Evolutionary conservation across 2,797 vertebrate genomes (phyloP).

Genomic region (Sitta carolinensis): DNA sequence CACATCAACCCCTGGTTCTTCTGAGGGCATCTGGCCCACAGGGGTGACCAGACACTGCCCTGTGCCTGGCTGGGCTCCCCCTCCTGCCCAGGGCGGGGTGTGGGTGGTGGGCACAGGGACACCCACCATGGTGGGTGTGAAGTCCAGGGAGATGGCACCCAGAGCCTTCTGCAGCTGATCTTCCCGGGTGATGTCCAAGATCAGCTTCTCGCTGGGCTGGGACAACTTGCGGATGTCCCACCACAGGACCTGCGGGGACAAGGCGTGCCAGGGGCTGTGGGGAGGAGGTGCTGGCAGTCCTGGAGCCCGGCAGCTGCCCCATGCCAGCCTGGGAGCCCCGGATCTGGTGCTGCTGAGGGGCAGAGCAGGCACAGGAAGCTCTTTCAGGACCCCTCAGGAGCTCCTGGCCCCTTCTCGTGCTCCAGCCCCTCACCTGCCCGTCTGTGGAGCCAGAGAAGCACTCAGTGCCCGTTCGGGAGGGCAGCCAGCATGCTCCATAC

Average conservation of each 20-base stretch:
- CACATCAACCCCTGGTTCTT: background rate
- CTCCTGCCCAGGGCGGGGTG: background rate
- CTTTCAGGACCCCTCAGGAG: background rate
- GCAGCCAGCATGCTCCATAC: constrained; percentile 91
- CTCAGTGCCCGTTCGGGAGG: constrained; percentile 92
- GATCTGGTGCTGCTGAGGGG: background rate
- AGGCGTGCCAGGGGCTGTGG: background rate
- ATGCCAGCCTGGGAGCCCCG: background rate
- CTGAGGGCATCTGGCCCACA: background rate
- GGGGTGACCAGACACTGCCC: background rate
- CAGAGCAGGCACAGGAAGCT: background rate
- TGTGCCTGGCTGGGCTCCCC: background rate
- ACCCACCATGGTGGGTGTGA: constrained; percentile 87
- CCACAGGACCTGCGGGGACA: constrained; percentile 85
- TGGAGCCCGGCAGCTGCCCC: background rate
- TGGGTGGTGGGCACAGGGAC: background rate
- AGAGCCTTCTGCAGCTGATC: constrained; percentile 82
- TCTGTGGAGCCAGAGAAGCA: constrained; percentile 91
- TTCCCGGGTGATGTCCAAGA: constrained; percentile 84
- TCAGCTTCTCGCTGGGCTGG: constrained; percentile 84
- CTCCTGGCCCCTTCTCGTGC: background rate
- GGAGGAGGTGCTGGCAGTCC: rapidly evolving
- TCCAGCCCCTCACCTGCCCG: constrained; percentile 82
- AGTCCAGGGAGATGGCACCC: constrained; percentile 88
- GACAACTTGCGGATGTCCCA: constrained; percentile 92